Conservation (phyloP, 2,888 invertebrate species). For the Gisinianus flammeolus region DNA sequence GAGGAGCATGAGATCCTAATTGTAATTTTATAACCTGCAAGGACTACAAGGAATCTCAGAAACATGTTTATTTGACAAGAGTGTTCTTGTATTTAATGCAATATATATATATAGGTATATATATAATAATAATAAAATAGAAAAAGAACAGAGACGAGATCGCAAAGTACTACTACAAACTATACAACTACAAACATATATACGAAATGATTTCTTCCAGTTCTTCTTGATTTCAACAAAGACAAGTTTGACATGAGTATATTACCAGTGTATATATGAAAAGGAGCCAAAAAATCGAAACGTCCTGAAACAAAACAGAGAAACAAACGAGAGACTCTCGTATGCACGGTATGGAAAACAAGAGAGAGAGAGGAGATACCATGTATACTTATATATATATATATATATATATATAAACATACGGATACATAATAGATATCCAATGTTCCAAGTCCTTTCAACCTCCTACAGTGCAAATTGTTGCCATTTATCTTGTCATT, state of each 20-base stretch:
- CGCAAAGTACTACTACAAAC: neutral
- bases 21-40: constrained; percentile 13
- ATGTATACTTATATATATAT: no score
- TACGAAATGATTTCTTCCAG: neutral
- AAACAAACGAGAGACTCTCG: no score
- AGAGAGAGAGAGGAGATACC: constrained; percentile 4
- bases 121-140: neutral
- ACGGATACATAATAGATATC: neutral
- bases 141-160: neutral
- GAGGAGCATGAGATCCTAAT: neutral
- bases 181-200: neutral
- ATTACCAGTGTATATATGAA: neutral
- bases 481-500: constrained; percentile 39
- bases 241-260: neutral
- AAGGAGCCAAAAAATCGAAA: no score
- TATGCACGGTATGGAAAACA: no score
- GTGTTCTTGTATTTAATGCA: neutral
- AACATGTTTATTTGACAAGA: constrained; percentile 11
- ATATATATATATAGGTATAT: neutral
- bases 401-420: no score
- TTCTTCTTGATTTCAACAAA: neutral
- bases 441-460: constrained; percentile 4
- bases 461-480: constrained; percentile 38
- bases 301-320: no score
- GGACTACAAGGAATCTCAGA: neutral